Conservation (phyloP, 2,888 invertebrate genomes). For the Seladonia tumulorum region DNA sequence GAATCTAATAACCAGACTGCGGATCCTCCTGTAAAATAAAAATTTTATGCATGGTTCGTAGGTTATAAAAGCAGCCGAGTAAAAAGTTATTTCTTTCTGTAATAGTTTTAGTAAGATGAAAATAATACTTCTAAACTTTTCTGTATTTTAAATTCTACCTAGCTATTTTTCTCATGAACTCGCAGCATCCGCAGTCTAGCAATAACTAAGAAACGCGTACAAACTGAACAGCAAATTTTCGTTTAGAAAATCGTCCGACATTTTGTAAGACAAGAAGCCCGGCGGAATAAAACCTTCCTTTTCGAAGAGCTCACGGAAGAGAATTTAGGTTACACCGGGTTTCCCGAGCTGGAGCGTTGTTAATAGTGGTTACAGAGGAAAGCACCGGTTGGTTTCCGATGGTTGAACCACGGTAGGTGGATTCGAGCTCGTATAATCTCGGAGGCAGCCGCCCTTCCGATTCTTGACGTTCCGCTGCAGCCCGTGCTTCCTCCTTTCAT, state of each 20-base stretch:
- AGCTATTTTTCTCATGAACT: no score
- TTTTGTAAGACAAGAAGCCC: neutral
- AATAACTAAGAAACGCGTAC: no score
- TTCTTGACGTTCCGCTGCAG: slow-evolving; percentile 57
- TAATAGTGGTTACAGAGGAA: slow-evolving; percentile 37
- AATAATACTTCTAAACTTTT: no score
- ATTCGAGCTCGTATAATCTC: slow-evolving; percentile 64
- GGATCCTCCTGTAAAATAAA: no score
- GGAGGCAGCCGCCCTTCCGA: slow-evolving; percentile 61
- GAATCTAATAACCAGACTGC: neutral
- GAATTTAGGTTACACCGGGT: slow-evolving; percentile 42
- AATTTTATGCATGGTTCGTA: no score
- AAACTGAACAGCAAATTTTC: neutral
- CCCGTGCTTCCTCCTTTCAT: slow-evolving; percentile 57
- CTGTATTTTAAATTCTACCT: no score
- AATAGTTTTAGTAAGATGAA: no score
- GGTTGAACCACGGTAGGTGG: slow-evolving; percentile 30
- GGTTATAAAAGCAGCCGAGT: no score
- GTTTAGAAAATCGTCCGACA: neutral
- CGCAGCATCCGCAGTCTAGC: no score
- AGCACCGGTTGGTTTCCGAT: slow-evolving; percentile 46
- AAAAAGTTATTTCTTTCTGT: no score
- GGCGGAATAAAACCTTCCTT: neutral
- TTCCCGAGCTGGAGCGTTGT: slow-evolving; percentile 30
- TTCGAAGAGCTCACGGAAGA: slow-evolving; percentile 17